Conservation (phyloP, 2,113 vertebrate species). For the Rana temporaria region DNA sequence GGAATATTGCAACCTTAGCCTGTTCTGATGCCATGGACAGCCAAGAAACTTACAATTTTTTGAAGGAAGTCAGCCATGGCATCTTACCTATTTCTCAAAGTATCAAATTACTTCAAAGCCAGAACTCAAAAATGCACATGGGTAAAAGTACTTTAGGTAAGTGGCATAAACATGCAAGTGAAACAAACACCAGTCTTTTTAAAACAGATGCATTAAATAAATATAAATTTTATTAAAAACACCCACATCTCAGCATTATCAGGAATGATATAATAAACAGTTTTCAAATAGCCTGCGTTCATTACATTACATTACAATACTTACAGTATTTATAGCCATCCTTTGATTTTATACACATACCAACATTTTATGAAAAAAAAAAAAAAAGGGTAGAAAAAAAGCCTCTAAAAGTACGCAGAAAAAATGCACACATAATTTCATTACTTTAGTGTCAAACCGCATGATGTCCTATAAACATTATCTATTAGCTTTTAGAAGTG, state of each 20-base stretch:
- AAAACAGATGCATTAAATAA: conserved; percentile 93
- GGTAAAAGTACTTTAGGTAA: too few species aligned
- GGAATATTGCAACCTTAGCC: too few species aligned
- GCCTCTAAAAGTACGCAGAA: conserved; percentile 74
- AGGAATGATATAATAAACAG: conserved; percentile 99
- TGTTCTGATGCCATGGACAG: too few species aligned
- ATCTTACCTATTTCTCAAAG: too few species aligned
- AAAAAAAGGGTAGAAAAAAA: conserved; percentile 68
- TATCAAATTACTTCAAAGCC: too few species aligned
- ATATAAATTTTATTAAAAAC: conserved; percentile 99
- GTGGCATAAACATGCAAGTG: neutral
- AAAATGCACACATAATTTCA: conserved; percentile 82
- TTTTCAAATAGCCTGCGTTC: conserved; percentile 98
- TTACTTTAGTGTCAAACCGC: conserved; percentile 92
- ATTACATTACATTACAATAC: conserved; percentile 99
- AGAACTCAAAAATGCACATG: neutral
- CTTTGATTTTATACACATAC: conserved; percentile 85
- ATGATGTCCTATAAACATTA: conserved; percentile 82
- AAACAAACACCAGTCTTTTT: conserved; percentile 61
- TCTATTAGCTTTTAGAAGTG: conserved; percentile 85
- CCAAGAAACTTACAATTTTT: too few species aligned
- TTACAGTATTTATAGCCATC: conserved; percentile 98
- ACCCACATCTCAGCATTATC: conserved; percentile 98
- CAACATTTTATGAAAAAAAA: conserved; percentile 82
- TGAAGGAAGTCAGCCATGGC: too few species aligned